Conservation (phyloP, 2,888 invertebrate species). For the Megaustenia siamemsis region DNA sequence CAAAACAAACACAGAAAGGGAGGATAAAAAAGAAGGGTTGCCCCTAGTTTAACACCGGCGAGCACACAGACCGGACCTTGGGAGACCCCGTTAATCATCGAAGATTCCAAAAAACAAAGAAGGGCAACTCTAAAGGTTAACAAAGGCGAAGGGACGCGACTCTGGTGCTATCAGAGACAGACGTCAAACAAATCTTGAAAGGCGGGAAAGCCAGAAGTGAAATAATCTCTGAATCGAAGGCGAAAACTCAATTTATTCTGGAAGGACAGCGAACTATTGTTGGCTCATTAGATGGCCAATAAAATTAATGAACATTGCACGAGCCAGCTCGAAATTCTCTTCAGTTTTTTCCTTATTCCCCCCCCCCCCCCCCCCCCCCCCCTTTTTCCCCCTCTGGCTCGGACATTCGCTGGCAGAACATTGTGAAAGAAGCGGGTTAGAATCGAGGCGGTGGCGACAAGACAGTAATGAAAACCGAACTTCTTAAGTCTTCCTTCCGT, state of each 20-base stretch:
- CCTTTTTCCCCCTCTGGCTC: not conserved
- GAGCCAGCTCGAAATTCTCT: constrained; percentile 8
- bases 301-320: constrained; percentile 52
- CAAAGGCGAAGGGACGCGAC: constrained; percentile 51
- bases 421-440: not conserved
- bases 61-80: constrained; percentile 32
- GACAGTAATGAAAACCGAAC: not conserved
- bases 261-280: constrained; percentile 41
- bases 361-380: no score
- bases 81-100: constrained; percentile 45
- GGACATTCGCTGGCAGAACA: not conserved
- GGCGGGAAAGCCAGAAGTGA: constrained; percentile 30
- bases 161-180: constrained; percentile 43
- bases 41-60: constrained; percentile 19
- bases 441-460: not conserved
- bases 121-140: constrained; percentile 41
- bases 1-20: constrained; percentile 27
- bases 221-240: constrained; percentile 36
- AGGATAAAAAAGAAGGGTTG: constrained; percentile 33
- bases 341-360: constrained; percentile 18
- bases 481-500: not conserved
- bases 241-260: constrained; percentile 50
- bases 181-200: constrained; percentile 46
- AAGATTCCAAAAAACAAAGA: constrained; percentile 45
- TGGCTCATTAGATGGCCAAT: constrained; percentile 51